phyloP scores from a whole-genome alignment of 2,888 invertebrate species.

The Zootermopsis nevadensis region DNA sequence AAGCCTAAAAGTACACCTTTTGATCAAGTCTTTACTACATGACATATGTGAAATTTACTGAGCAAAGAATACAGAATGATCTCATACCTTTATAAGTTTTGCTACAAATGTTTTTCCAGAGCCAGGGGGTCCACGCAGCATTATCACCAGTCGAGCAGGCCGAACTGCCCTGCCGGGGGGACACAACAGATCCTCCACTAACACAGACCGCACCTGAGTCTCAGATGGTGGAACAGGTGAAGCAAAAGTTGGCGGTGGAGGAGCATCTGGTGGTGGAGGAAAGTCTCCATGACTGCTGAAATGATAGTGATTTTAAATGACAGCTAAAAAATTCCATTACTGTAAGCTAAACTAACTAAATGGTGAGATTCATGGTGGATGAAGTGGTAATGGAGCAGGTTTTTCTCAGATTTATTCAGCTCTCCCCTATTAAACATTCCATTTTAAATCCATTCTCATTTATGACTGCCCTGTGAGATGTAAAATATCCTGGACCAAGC shows the following conservation, averaged over 20 bases:
- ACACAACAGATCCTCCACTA: constrained; percentile 86
- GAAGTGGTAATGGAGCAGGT: no score
- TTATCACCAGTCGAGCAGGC: constrained; percentile 83
- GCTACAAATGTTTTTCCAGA: constrained; percentile 94
- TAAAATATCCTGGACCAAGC: no score
- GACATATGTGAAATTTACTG: no score
- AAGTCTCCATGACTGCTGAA: constrained; percentile 26
- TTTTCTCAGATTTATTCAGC: no score
- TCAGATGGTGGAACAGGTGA: constrained; percentile 44
- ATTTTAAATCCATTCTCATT: no score
- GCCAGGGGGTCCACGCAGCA: constrained; percentile 93
- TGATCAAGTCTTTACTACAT: no score
- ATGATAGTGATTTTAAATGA: background rate
- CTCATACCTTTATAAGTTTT: constrained; percentile 82
- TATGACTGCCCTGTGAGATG: no score
- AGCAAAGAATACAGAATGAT: background rate
- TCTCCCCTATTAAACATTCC: no score
- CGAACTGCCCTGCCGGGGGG: constrained; percentile 83
- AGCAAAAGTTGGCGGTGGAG: constrained; percentile 47
- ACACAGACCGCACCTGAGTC: constrained; percentile 58
- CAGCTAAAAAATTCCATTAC: background rate
- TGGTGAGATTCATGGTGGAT: no score
- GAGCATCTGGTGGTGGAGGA: constrained; percentile 38
- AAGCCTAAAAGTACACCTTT: no score
- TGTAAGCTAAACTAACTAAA: no score